phyloP scores from a whole-genome alignment of 2,797 vertebrate genomes.

The Macropodus opercularis region DNA sequence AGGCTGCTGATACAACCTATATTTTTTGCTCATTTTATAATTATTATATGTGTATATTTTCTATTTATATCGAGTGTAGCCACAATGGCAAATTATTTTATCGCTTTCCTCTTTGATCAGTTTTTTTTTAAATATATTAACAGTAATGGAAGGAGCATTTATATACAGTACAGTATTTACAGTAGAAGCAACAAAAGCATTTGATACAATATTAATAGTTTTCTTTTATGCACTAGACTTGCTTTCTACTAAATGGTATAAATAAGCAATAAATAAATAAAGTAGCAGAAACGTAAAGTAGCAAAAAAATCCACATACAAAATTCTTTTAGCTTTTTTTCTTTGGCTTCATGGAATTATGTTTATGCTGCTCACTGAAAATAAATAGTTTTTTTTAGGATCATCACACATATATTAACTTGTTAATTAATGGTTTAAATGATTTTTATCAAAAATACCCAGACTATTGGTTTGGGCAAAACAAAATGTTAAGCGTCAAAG shows the following conservation, averaged over 20 bases:
- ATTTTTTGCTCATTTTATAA: slow-evolving; percentile 12
- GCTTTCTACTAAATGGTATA: background rate
- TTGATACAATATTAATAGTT: background rate
- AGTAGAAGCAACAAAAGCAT: background rate
- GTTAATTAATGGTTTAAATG: too few species aligned
- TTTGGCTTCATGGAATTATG: too few species aligned
- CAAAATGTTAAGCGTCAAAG: too few species aligned
- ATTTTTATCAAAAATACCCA: too few species aligned
- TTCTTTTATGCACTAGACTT: background rate
- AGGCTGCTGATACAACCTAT: slow-evolving; percentile 15
- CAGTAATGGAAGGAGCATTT: background rate
- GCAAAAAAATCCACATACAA: too few species aligned
- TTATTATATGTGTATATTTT: background rate
- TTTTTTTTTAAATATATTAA: background rate
- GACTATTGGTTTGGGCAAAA: too few species aligned
- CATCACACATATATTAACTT: too few species aligned
- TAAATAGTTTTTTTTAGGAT: too few species aligned
- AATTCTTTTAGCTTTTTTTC: too few species aligned
- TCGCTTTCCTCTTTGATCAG: background rate
- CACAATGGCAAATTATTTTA: background rate
- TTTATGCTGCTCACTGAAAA: background rate
- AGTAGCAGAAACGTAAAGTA: background rate
- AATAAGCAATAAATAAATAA: background rate
- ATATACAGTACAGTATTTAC: too few species aligned
- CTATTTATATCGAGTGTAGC: background rate